These are phyloP conservation scores for Xiphophorus couchianus DNA, from an alignment of 2,113 vertebrate genomes.

Conservation along the genomic window DNA sequence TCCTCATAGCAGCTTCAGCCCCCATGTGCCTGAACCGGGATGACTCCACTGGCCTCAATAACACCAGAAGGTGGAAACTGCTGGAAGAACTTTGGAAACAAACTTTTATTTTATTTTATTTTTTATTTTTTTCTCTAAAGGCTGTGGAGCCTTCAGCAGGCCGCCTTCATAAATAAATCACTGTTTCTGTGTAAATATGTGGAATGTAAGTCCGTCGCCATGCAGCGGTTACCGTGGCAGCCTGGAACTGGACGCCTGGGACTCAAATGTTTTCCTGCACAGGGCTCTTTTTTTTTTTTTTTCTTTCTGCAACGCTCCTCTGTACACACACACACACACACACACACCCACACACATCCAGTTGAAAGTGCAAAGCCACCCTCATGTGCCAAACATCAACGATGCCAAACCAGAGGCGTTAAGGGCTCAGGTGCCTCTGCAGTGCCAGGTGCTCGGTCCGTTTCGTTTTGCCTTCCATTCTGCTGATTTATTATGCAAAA, in stretches of 20 bases:
- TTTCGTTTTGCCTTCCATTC: constrained; percentile 76
- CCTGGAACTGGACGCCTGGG: background rate
- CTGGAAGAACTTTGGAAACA: constrained; percentile 1
- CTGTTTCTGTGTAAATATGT: constrained; percentile 32
- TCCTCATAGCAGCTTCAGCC: constrained; percentile 44
- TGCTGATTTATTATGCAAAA: constrained; percentile 77
- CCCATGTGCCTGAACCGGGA: constrained; percentile 22
- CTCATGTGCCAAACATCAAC: constrained; percentile 70
- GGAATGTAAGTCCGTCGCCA: constrained; percentile 34
- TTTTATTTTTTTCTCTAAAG: constrained; percentile 11
- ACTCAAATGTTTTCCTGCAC: constrained; percentile 16
- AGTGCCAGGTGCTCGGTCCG: constrained; percentile 76
- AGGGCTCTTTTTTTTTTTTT: constrained; percentile 3
- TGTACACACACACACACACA: constrained; percentile 28
- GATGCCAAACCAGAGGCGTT: constrained; percentile 73
- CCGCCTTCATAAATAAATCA: background rate
- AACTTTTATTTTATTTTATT: constrained; percentile 12
- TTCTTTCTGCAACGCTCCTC: background rate
- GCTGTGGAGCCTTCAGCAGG: background rate
- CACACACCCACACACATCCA: constrained; percentile 24
- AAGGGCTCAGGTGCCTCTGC: constrained; percentile 81
- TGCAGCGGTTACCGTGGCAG: constrained; percentile 23
- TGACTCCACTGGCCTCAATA: constrained; percentile 1
- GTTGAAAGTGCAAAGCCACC: constrained; percentile 53
- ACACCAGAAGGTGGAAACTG: constrained; percentile 14